Base-by-base conservation (phyloP, 2,888 invertebrate species). In the Steinernema hermaphroditum region DNA sequence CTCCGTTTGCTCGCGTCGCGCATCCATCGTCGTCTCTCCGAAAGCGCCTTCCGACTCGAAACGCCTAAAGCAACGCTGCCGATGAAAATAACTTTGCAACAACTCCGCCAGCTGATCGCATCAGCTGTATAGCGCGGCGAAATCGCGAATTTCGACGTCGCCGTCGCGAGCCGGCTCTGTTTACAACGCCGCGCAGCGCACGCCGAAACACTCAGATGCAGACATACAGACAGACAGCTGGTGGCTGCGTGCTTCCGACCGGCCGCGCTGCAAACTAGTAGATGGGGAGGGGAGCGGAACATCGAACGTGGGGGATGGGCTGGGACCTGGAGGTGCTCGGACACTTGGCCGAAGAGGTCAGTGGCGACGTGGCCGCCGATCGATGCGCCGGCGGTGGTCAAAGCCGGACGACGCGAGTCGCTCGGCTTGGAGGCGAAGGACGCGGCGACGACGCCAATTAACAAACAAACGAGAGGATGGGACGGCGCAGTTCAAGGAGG, bases 71-170 rank as follows among this genome's bases (percentile, higher is more conserved):
- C 37, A 37, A 37, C 37, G 12, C 4, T 4, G 37, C 37, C 12
- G 12, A 37, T 37, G 37, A 12, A 12, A 37, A 37, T 12, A 37
- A 12, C 4, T 4, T 37, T 37, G 37, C 12, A 37, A 12, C 27
- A 22, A 54, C 22, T 12, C 54, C 27, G 6, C 19, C 54, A 54
- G 54, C 54, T 54, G 54, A 54, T 54, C 54, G 54, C 54, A 54
- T 22, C 54, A 54, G 54, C 54, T 54, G 54, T 54, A 54, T 54
- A 54, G 54, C 27, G 27, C 37, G n/a, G 46, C 46, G 54, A 54
- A 54, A 8, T 9, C 54, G 6, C 27, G 27, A 54, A 54, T 27
- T 9, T 54, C 27, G 27, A 54, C 27, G 6, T 9, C 54, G 54
- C 9, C 49, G 49, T 6, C 54, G 27, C 24, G 24, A 4, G 37